Base-by-base conservation (phyloP, 2,797 vertebrate species). In the Mormyrops attenuatus region DNA sequence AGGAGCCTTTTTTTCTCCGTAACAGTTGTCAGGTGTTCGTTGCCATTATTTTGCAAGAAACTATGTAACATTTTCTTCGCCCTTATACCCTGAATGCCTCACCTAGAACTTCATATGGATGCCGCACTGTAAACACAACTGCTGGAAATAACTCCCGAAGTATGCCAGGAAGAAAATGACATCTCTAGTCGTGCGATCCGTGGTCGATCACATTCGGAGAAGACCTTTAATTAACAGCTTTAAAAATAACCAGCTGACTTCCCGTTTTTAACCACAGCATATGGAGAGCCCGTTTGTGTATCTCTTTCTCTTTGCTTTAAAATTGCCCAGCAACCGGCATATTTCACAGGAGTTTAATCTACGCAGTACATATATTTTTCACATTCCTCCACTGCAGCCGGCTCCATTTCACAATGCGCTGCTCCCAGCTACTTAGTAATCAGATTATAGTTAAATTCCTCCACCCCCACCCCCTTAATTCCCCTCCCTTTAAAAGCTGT, bases 401-500 rank as follows among this genome's bases (percentile, higher is more conserved):
- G 90, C 60, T 63, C 52, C 3, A 87, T 91, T 89, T 91, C 88
- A 90, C 84, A 89, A 89, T 92, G 89, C 85, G 82, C 77, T 91
- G 89, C 90, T 92, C 87, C 91, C 90, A 90, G 91, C 90, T 91
- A 90, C 90, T 90, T 89, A 91, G 89, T 90, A 92, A 92, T 91
- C 91, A 90, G 91, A 90, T 92, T 92, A 92, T 80, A 91, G 89
- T 89, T 82, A 89, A 89, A 90, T 92, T 90, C 90, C 30, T 80
- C 90, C 66, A 44, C 50, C 69, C 85, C 90, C 66, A 44, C 55
- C 63, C 66, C 55, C 87, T 89, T 89, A 91, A 91, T 91, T 90
- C 91, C 90, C 89, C 90, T 22, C 15, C 85, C 84, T 90, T 90
- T 90, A 73, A 88, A 88, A 89, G 89, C 89, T 90, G 82, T 91